These are phyloP conservation scores for Catocala fraxini DNA, from an alignment of 2,888 invertebrate species.

Conservation along the genomic window DNA sequence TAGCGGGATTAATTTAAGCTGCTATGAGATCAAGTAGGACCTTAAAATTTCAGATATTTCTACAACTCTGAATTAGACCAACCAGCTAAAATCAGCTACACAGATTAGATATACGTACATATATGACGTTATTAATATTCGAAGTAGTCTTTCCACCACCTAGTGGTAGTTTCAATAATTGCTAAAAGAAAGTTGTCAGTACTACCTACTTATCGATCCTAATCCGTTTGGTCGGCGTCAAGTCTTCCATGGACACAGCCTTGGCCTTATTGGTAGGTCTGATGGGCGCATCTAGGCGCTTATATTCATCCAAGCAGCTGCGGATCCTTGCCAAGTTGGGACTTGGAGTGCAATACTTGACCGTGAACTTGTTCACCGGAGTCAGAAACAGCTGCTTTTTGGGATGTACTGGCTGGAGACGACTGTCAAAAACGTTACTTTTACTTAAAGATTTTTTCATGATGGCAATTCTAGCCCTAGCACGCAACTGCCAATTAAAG, in stretches of 20 bases:
- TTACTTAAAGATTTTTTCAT: too few relatives aligned
- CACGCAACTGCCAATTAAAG: too few relatives aligned
- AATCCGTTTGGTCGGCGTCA: slow-evolving; percentile 74
- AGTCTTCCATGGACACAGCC: slow-evolving; percentile 80
- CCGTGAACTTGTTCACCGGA: slow-evolving; percentile 80
- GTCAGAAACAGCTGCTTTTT: slow-evolving; percentile 79
- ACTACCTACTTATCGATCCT: slow-evolving; percentile 59
- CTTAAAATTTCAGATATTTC: too few relatives aligned
- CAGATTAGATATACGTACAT: too few relatives aligned
- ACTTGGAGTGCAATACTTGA: slow-evolving; percentile 56
- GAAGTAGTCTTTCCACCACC: too few relatives aligned
- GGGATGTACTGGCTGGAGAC: slow-evolving; percentile 72
- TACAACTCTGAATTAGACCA: too few relatives aligned
- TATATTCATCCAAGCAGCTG: slow-evolving; percentile 71
- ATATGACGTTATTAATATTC: too few relatives aligned
- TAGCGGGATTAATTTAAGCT: too few relatives aligned
- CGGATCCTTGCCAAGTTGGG: slow-evolving; percentile 69
- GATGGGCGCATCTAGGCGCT: slow-evolving; percentile 47
- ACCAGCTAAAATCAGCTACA: too few relatives aligned
- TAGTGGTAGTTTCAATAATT: background rate
- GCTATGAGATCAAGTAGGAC: too few relatives aligned
- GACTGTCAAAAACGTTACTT: slow-evolving; percentile 47
- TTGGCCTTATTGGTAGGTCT: slow-evolving; percentile 66
- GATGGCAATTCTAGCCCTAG: too few relatives aligned
- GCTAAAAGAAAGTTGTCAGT: slow-evolving; percentile 3